A percentile compares a stretch with the other conserved stretches of the same genome.
These are phyloP conservation scores for Heliocidaris tuberculata DNA, from an alignment of 35 echinoderm and acorn worm species.

Conservation along the genomic window DNA sequence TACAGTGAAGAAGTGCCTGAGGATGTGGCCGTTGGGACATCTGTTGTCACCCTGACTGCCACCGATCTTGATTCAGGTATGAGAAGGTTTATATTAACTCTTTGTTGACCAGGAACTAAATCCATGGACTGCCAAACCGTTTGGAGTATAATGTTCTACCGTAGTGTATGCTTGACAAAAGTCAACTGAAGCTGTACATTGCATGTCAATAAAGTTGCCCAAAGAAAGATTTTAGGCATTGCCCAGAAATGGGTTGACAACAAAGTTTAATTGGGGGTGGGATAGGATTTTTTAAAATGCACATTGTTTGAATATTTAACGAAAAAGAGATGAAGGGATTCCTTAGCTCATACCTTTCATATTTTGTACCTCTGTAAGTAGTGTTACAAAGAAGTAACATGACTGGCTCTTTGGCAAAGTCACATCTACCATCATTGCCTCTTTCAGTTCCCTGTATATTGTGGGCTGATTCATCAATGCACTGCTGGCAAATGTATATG, in stretches of 20 bases:
- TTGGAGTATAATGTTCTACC: no score
- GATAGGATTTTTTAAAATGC: no score
- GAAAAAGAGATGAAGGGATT: no score
- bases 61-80: conserved; percentile 88
- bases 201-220: not conserved
- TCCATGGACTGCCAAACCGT: no score
- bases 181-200: not conserved
- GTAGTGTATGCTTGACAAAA: not conserved
- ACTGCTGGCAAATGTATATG: not conserved
- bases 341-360: no score
- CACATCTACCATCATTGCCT: no score
- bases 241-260: not conserved
- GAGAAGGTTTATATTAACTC: not conserved
- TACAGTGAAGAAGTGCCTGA: conserved; percentile 83
- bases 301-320: no score
- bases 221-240: not conserved
- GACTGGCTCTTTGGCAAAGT: no score
- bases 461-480: not conserved
- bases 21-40: conserved; percentile 68
- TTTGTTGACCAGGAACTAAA: no score
- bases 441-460: not conserved
- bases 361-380: no score
- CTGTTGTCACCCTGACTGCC: conserved; percentile 65
- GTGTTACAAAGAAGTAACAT: no score
- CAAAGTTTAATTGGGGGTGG: no score